Evolutionary conservation across 92 coral and sea anemone species (phyloP), one percentile per base, ranked within the genome.

Genomic region (Virgularia gustaviana): DNA sequence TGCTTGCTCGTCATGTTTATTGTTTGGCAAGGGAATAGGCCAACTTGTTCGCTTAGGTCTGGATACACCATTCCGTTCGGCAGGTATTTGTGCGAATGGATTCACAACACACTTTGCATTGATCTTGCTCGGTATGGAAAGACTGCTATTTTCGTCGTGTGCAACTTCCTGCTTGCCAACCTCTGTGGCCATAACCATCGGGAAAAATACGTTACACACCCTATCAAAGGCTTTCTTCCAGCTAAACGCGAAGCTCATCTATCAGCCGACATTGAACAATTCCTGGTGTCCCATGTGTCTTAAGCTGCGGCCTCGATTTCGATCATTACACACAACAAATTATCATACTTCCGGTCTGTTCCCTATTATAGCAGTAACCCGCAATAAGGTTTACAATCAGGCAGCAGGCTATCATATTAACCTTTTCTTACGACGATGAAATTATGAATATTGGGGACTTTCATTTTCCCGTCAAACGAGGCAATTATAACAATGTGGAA

Each of bases 151-250:
- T 49, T 31, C 55, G n/a, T 49, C 61, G 42, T 49, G 75, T 49
- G 53, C 75, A 45, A 28, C 38, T 10, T 55, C 61, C 53, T 36
- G 55, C 49, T 49, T 68, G 49, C 75, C 61, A 49, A 61, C 44
- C 75, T 89, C 98, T 71, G 92, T 85, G 57, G 96, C 86, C 98
- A 92, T 84, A 42, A 92, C 88, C 96, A 90, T 92, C 65, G 88
- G 98, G 91, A 77, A 78, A 70, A 92, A 72, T 73, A 84, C 76
- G 52, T 77, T 84, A 79, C 89, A 89, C 81, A 95, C 90, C 64
- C 98, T 79, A 78, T 80, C 85, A 96, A 92, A 89, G 90, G 90
- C 91, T 81, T 87, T 79, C 42, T 81, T 80, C 77, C 86, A 79
- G 66, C 60, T 83, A 49, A 51, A 78, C 63, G 82, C 85, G 63